These are phyloP conservation scores for Tenodera sinensis DNA, from an alignment of 2,888 invertebrate species.

Conservation along the genomic window DNA sequence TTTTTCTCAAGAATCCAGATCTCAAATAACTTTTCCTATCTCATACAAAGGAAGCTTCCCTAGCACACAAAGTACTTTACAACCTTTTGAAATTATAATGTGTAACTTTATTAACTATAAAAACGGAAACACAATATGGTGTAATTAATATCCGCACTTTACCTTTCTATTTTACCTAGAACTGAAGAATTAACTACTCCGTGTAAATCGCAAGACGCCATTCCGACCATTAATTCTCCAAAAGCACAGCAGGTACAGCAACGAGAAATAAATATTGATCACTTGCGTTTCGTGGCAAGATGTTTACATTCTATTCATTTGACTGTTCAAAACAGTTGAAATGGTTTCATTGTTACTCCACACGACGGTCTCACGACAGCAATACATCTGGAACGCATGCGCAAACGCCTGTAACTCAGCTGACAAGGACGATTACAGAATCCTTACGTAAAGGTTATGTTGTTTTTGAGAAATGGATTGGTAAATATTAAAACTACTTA, in stretches of 20 bases:
- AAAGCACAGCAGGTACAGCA: not conserved
- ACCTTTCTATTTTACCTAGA: conserved; percentile 8
- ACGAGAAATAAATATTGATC: not conserved
- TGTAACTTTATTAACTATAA: not conserved
- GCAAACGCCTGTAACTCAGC: not conserved
- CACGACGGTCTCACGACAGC: not conserved
- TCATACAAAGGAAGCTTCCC: not conserved
- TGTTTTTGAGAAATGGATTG: too few relatives aligned
- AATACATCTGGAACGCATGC: not conserved
- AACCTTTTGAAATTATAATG: not conserved
- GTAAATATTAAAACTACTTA: too few relatives aligned
- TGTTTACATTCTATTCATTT: not conserved
- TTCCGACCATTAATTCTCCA: not conserved
- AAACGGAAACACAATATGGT: not conserved
- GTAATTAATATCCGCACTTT: not conserved
- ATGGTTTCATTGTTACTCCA: not conserved
- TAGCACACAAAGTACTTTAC: not conserved
- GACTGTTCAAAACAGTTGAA: not conserved
- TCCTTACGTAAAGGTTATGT: too few relatives aligned
- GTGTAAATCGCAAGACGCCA: conserved; percentile 5
- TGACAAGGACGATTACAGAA: not conserved
- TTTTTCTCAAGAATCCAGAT: not conserved
- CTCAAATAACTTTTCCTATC: not conserved
- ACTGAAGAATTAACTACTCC: not conserved
- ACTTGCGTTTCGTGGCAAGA: not conserved